Base-by-base conservation (phyloP, 2,113 vertebrate species). In the Myxocyprinus asiaticus region DNA sequence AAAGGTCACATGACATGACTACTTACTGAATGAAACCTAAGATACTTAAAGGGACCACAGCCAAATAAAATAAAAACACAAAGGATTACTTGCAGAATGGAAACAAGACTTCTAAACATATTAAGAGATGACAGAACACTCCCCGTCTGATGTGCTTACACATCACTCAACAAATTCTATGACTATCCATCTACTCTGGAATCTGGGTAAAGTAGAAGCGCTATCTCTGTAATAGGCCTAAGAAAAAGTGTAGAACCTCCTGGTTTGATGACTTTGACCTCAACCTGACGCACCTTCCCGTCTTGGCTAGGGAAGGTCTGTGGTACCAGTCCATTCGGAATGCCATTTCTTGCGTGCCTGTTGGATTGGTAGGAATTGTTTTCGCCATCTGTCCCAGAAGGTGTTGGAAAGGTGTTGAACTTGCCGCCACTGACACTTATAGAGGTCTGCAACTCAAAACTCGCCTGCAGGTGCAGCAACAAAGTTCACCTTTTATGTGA, bases 211-310 rank as follows among this genome's bases (percentile, higher is more conserved):
- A 65, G 33, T 0, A 76, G 74, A 15, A 76, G 74, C 5, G 66
- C 33, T 7, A 66, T 44, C 7, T 76, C 62, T 15, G 4, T 66
- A 11, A 75, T 4, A 8, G 65, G 53, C 53, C 76, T 68, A 22
- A 67, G 63, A 42, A 22, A 67, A 33, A 22, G 7, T 7, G 14
- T 10, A 67, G 53, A 7, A 4, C 63, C 66, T 22, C 22, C 80
- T 56, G 33, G 69, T 62, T 79, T 68, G 4, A 61, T 63, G 47
- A 75, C 15, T 12, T 69, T 79, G 0, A 79, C 47, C 48, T 82
- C 64, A 8, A 67, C 63, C 14, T 72, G 42, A 0, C 9, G 53
- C 4, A 78, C 55, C 2, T 48, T 78, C 14, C 76, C 44, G 4
- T 79, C 81, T 9, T 51, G 7, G 3, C 50, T 51, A 51, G 50